Evolutionary conservation across 1,140 invertebrate species (phyloP).

Genomic region (Cydia amplana): DNA sequence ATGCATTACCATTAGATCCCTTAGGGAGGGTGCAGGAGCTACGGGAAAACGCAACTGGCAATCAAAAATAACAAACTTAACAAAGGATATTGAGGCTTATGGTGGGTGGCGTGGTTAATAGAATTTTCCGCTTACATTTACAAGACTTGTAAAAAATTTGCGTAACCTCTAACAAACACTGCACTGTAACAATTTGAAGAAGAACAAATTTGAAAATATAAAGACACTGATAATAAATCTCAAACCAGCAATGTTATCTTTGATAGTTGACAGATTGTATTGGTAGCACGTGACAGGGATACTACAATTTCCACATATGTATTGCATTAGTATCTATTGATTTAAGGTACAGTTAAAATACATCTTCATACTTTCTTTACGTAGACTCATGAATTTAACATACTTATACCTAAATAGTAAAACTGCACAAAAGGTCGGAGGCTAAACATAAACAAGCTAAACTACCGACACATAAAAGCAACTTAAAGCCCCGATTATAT

Average conservation of each 20-base stretch:
- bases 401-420: no score
- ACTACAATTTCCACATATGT: no score
- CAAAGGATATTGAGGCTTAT: conserved; percentile 26
- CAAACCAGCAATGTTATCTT: no score
- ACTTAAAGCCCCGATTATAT: neutral
- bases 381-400: neutral
- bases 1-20: conserved; percentile 50
- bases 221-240: no score
- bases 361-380: neutral
- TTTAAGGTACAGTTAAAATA: neutral
- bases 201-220: neutral
- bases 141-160: neutral
- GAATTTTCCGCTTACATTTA: neutral
- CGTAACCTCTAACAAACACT: conserved; percentile 18
- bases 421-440: neutral
- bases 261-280: no score
- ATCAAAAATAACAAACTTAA: conserved; percentile 49
- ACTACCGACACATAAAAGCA: conserved; percentile 3
- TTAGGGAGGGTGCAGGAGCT: conserved; percentile 36
- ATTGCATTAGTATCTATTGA: no score
- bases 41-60: conserved; percentile 45
- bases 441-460: conserved; percentile 3
- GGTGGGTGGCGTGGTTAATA: neutral
- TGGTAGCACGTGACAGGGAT: no score
- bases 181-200: neutral